Evolutionary conservation across 1,140 invertebrate species (phyloP), one percentile per base, ranked within the genome.

Genomic region (Zophobas atratus): DNA sequence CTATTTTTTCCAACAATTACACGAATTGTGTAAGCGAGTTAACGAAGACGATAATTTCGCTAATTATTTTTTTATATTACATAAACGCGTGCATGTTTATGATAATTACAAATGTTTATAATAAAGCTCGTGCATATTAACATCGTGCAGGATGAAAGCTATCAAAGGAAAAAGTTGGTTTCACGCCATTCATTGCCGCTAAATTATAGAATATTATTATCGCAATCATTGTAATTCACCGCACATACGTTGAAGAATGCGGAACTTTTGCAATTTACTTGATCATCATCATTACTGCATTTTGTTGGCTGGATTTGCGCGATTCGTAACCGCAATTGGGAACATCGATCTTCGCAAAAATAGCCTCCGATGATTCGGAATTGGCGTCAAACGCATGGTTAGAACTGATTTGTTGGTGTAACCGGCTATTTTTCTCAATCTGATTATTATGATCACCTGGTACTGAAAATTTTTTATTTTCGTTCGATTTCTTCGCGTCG

Each of bases 201-300:
- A 72, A 72, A 72, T 72, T 72, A 70, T 70, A 70, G 48, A 70
- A 70, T 70, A 70, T 70, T 70, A 72, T 72, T 51, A 53, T 38
- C 46, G 70, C 46, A 72, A 72, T 72, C 70, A 72, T 72, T 72
- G 70, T 72, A 53, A 72, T 72, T 72, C 70, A 72, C 38, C 51
- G 46, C 70, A 72, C 70, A 72, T 72, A 51, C 51, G 51, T 51
- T 53, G 35, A 48, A 36, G 70, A 72, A 72, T 72, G 70, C 70
- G 70, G 70, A 72, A 72, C 70, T 72, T 72, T 72, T 72, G 70
- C 51, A 72, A 72, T 72, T 72, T 72, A 46, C 51, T 51, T 43
- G 51, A 72, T 72, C 6, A 51, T 72, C 51, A 33, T 72, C 46
- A 51, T 72, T 72, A 72, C 51, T 49, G 60, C 60, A 39, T 60